Base-by-base conservation (phyloP, 2,797 vertebrate species). In the Kryptolebias ocellatus region DNA sequence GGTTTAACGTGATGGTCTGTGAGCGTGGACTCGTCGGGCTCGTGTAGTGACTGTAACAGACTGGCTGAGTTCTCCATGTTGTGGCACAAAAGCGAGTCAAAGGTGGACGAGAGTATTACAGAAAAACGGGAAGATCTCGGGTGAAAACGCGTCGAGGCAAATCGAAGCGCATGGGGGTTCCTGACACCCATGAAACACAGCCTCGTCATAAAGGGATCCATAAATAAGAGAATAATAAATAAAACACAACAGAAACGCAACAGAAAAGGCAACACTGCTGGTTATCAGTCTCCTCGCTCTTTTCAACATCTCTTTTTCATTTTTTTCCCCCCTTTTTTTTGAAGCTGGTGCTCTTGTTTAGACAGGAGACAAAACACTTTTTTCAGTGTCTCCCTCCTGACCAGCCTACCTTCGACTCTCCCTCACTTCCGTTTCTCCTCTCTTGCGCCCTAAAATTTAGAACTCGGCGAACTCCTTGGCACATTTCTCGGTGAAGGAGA, bases 401-500 rank as follows among this genome's bases (percentile, higher is more conserved):
- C 84, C 85, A 87, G 86, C 87, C 79, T 79, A 83, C 81, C 88
- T 87, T 60, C 60, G 67, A 80, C 86, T 79, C 68, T 70, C 83
- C 70, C 78, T 67, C 72, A 78, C 76, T 60, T 17, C 64, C 57
- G 70, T 61, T 34, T 34, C 5, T 81, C 77, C 74, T 73, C 76
- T 67, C 56, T 84, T 34, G 42, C 74, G 60, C 58, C 78, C 80
- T 76, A 68, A 37, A 72, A 82, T 87, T 92, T 96, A 97, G 93
- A 98, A 98, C 74, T 98, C 96, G 7, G 94, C 85, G 84, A 98
- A 98, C 92, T 97, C 96, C 92, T 96, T 97, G 90, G 90, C 94
- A 84, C 95, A 97, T 89, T 97, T 96, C 90, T 97, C 95, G 16
- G 88, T 95, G 92, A 96, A 93, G 76, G 96, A 97, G 75, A 97